A percentile compares a stretch with the other conserved stretches of the same genome.
phyloP scores from a whole-genome alignment of 1,140 invertebrate genomes.

The Drosophila kanapiae region DNA sequence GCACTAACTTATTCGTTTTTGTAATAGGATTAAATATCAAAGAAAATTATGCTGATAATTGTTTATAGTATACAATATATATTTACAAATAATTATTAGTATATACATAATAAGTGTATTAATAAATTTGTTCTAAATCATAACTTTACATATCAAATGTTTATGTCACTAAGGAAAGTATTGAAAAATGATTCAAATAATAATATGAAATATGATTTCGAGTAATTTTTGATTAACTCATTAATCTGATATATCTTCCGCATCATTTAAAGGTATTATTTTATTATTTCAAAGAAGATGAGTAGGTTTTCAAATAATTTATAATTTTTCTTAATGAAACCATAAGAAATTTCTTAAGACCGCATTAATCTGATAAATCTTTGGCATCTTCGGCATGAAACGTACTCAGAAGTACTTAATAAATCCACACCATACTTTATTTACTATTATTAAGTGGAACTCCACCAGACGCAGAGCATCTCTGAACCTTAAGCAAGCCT shows the following conservation, averaged over 20 bases:
- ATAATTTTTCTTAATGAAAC: too few species aligned
- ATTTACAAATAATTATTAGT: too few species aligned
- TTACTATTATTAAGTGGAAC: neutral
- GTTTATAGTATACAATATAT: too few species aligned
- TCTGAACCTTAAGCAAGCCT: constrained; percentile 3
- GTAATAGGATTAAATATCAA: too few species aligned
- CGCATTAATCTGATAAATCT: too few species aligned
- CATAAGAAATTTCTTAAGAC: too few species aligned
- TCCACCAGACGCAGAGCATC: neutral
- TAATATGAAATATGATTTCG: neutral
- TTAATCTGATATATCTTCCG: too few species aligned
- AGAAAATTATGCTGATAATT: neutral
- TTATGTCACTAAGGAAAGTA: neutral
- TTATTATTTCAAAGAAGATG: neutral
- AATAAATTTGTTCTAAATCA: neutral
- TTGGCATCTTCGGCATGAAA: too few species aligned
- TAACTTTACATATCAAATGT: neutral
- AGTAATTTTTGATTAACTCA: too few species aligned
- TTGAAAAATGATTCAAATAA: neutral
- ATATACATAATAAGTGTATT: too few species aligned
- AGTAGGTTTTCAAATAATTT: too few species aligned
- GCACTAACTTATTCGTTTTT: too few species aligned
- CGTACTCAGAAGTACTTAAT: neutral
- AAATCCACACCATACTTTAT: neutral
- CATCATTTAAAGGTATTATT: neutral